Evolutionary conservation across 1,140 invertebrate genomes (phyloP).

Genomic region (Heliothis subflexa): DNA sequence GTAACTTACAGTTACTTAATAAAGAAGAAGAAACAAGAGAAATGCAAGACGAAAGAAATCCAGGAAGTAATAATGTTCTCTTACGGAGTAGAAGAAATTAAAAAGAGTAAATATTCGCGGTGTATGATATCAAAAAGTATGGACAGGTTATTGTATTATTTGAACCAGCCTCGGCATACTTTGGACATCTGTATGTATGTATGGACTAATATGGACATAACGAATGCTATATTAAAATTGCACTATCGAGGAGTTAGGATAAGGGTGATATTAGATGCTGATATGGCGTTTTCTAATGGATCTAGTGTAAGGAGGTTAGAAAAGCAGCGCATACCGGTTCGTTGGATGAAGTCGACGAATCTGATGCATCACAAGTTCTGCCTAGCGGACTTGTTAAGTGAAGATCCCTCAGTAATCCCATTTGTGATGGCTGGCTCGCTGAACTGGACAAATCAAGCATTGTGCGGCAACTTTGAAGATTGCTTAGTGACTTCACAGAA

Average conservation of each 20-base stretch:
- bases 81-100: constrained; percentile 54
- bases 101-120: constrained; percentile 74
- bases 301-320: constrained; percentile 67
- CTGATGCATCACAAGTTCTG: constrained; percentile 83
- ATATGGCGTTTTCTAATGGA: constrained; percentile 77
- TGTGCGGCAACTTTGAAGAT: constrained; percentile 79
- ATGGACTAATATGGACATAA: constrained; percentile 72
- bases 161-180: constrained; percentile 63
- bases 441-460: constrained; percentile 81
- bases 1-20: constrained; percentile 64
- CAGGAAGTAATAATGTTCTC: constrained; percentile 79
- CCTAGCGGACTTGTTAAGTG: constrained; percentile 65
- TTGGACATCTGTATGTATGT: constrained; percentile 81
- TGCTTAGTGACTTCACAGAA: constrained; percentile 74
- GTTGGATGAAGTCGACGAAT: constrained; percentile 80
- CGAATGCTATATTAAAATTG: constrained; percentile 68
- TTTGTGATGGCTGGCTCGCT: constrained; percentile 73
- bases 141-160: constrained; percentile 70
- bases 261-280: constrained; percentile 76
- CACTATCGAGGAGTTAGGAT: constrained; percentile 71
- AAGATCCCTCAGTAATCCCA: constrained; percentile 53
- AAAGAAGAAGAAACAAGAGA: constrained; percentile 61
- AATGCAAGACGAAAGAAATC: constrained; percentile 57
- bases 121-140: constrained; percentile 67
- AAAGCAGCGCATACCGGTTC: constrained; percentile 71